phyloP scores from a whole-genome alignment of 2,888 invertebrate genomes.

The Dromius quadrimaculatus region DNA sequence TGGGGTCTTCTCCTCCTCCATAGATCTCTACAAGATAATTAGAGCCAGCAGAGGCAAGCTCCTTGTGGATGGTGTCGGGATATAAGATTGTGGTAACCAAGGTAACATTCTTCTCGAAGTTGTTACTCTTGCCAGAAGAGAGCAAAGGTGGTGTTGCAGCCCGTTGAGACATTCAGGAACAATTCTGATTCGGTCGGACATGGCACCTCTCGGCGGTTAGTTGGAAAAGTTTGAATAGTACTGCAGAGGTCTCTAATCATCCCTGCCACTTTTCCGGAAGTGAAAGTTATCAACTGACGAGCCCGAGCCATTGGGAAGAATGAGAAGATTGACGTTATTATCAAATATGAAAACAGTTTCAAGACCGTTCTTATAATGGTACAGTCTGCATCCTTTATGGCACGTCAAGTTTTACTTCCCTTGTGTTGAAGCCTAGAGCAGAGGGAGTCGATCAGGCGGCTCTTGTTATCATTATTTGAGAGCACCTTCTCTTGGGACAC shows the following conservation, averaged over 20 bases:
- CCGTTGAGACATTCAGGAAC: conserved; percentile 44
- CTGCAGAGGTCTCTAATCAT: conserved; percentile 16
- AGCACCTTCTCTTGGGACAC: too few species aligned
- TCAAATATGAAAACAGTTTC: too few species aligned
- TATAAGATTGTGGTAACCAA: not conserved
- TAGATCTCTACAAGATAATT: not conserved
- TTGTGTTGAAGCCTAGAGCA: too few species aligned
- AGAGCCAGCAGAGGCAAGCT: not conserved
- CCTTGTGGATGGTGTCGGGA: not conserved
- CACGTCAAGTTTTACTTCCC: not conserved
- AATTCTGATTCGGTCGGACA: not conserved
- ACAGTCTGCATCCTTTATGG: not conserved
- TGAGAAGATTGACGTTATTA: not conserved
- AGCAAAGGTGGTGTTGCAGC: conserved; percentile 49
- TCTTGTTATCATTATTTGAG: not conserved
- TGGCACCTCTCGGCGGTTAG: not conserved
- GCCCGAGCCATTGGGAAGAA: conserved; percentile 7
- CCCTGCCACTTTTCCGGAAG: conserved; percentile 45
- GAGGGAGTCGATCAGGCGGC: not conserved
- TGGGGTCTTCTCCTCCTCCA: not conserved
- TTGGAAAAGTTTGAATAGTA: not conserved
- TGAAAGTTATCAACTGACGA: conserved; percentile 19
- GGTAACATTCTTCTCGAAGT: not conserved
- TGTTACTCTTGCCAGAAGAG: conserved; percentile 41
- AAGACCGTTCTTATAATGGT: not conserved